phyloP scores from a whole-genome alignment of 1,140 invertebrate species.

The Varroa destructor region DNA sequence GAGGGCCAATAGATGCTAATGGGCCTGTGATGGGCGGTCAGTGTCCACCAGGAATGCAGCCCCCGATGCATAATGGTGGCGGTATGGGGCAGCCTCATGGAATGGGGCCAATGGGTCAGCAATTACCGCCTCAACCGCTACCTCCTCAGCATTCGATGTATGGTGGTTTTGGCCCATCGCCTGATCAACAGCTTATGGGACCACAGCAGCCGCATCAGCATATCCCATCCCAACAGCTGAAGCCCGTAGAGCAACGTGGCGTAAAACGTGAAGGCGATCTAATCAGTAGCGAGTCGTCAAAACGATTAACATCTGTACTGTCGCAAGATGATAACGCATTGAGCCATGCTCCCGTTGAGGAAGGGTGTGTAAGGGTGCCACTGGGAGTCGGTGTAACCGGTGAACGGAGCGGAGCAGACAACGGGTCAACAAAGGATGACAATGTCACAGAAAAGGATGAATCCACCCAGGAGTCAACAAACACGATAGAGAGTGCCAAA shows the following conservation, averaged over 20 bases:
- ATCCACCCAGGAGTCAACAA: slow-evolving; percentile 22
- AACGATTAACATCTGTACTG: background rate
- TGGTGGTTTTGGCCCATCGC: background rate
- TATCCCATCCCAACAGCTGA: background rate
- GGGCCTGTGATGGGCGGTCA: no score
- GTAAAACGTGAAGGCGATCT: background rate
- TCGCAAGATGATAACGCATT: background rate
- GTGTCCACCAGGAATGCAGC: no score
- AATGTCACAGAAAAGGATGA: slow-evolving; percentile 9
- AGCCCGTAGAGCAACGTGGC: slow-evolving; percentile 2
- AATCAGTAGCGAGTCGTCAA: background rate
- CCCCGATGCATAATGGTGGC: no score
- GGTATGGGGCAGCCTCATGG: no score
- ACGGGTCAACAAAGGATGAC: background rate
- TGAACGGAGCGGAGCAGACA: background rate
- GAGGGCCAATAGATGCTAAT: no score
- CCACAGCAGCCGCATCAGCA: slow-evolving; percentile 21
- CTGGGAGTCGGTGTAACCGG: background rate
- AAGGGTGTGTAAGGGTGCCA: background rate
- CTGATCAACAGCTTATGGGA: slow-evolving; percentile 1
- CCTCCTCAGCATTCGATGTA: no score
- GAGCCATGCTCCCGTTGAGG: background rate
- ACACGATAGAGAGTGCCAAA: slow-evolving; percentile 27
- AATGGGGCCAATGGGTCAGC: no score
- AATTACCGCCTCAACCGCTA: no score